Evolutionary conservation across 2,888 invertebrate species (phyloP), one percentile per base, ranked within the genome.

Genomic region (Galeruca laticollis): DNA sequence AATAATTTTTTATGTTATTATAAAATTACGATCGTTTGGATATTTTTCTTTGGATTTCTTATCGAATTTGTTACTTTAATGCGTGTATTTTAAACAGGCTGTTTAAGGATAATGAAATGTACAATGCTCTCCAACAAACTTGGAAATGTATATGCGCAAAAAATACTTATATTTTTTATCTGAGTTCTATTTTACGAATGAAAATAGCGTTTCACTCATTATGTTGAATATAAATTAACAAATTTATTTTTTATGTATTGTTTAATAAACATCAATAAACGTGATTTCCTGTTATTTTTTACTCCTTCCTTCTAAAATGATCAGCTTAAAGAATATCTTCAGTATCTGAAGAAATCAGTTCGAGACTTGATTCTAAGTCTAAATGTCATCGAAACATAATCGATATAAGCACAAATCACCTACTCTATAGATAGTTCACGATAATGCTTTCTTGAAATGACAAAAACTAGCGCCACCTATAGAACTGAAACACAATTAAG

Each of bases 201-300:
- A 56, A 37, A 40, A 20, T 52, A 26, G 26, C 18, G n/a, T 65
- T 37, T 65, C 47, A 47, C 57, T 43, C 26, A 20, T 43, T 63
- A 57, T 57, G 65, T 57, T 65, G 13, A 57, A 47, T 57, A 56
- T 43, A 57, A 65, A 56, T 56, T 65, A 65, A 65, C 65, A 57
- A 56, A 65, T 65, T 63, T 57, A 57, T 65, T 65, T 65, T 65
- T 65, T 65, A 65, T 65, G 65, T 65, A 65, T 57, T 57, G 65
- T 65, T 65, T 65, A 65, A 65, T 65, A 64, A 64, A 64, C 43
- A 56, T 64, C 15, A 40, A 26, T 62, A 26, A 47, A 47, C 57
- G 51, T 43, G 20, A 10, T 56, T 57, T 9, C 4, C 13, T 3
- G 51, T 54, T 54, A 13, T 21, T 2, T 47, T 18, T 54, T 54